A percentile compares a stretch with the other conserved stretches of the same genome.
phyloP scores from a whole-genome alignment of 2,797 vertebrate species.

The Monodelphis domestica region DNA sequence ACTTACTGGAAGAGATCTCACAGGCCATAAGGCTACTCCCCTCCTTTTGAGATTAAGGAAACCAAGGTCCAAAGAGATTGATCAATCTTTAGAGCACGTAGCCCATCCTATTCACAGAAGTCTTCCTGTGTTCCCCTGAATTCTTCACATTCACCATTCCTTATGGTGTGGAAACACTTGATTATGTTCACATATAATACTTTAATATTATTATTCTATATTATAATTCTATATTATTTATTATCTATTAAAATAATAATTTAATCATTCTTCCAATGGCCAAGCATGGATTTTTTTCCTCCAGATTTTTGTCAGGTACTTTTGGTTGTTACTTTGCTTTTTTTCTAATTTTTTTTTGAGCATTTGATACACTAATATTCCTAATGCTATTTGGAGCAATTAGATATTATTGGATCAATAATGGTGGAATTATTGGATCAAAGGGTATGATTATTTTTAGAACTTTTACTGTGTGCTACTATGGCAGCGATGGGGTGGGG shows the following conservation, averaged over 20 bases:
- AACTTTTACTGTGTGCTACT: neutral
- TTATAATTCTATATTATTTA: too few relatives aligned
- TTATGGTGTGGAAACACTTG: neutral
- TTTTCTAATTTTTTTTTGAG: neutral
- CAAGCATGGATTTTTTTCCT: neutral
- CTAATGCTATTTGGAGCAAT: too few relatives aligned
- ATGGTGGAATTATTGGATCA: neutral
- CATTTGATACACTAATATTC: too few relatives aligned
- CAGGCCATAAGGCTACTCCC: too few relatives aligned
- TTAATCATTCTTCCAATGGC: neutral
- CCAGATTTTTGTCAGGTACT: neutral
- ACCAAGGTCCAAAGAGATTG: neutral
- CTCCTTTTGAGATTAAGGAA: neutral
- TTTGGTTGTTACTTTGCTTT: neutral
- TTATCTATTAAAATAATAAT: too few relatives aligned
- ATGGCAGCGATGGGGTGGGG: neutral
- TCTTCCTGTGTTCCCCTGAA: neutral
- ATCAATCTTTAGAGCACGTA: neutral
- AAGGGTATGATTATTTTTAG: neutral
- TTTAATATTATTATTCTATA: too few relatives aligned
- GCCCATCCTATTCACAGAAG: neutral
- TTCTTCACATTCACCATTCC: neutral
- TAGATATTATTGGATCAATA: too few relatives aligned
- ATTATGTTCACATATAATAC: neutral
- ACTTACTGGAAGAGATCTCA: too few relatives aligned